phyloP scores from a whole-genome alignment of 2,113 vertebrate genomes.

The Rhinopithecus roxellana region DNA sequence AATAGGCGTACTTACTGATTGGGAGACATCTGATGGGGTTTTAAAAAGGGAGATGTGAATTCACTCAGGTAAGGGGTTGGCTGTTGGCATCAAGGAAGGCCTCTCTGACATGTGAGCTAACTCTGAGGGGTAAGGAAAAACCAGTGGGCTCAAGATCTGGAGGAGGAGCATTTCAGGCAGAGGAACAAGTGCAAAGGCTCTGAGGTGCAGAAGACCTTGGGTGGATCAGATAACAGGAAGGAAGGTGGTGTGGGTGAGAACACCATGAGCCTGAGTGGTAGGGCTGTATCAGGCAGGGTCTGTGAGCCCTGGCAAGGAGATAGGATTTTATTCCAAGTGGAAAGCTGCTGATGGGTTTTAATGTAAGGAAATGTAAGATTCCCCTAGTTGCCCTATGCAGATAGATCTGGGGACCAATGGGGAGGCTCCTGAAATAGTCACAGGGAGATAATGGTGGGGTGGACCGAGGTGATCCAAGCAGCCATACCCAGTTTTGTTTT shows the following conservation, averaged over 20 bases:
- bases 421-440: not conserved
- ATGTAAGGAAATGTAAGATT: not conserved
- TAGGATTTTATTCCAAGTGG: not conserved
- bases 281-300: not conserved
- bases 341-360: not conserved
- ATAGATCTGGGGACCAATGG: not conserved
- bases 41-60: not conserved
- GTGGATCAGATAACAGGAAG: not conserved
- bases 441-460: not conserved
- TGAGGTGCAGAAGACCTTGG: not conserved
- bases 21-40: not conserved
- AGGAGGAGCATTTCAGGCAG: not conserved
- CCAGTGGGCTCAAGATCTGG: not conserved
- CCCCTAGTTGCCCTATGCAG: not conserved
- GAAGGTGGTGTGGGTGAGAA: not conserved
- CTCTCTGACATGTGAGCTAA: not conserved
- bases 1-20: rapidly evolving
- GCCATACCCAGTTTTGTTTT: not conserved
- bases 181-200: not conserved
- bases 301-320: not conserved
- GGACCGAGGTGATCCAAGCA: not conserved
- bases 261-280: rapidly evolving
- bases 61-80: not conserved
- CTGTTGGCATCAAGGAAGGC: not conserved
- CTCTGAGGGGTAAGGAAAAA: not conserved